These are phyloP conservation scores for Holotrichia oblita DNA, from an alignment of 1,140 invertebrate genomes.

Conservation along the genomic window DNA sequence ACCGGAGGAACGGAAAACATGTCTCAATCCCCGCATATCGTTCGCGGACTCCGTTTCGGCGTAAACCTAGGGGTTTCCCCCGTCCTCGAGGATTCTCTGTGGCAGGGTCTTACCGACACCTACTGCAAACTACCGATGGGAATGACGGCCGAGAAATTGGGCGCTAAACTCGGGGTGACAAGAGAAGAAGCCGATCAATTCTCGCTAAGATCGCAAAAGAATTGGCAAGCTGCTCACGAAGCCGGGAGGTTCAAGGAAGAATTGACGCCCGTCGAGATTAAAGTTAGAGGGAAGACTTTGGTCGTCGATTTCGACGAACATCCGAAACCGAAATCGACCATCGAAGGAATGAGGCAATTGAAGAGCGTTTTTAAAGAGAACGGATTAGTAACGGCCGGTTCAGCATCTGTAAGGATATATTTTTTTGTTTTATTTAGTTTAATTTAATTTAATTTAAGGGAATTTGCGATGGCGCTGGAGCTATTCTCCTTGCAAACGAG, in stretches of 20 bases:
- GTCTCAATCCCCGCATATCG: constrained; percentile 92
- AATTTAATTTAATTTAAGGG: constrained; percentile 69
- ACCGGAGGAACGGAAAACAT: constrained; percentile 96
- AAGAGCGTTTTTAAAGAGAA: constrained; percentile 95
- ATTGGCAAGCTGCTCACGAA: constrained; percentile 88
- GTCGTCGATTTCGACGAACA: constrained; percentile 91
- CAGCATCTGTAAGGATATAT: constrained; percentile 82
- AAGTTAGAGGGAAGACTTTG: constrained; percentile 83
- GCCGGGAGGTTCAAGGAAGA: constrained; percentile 90
- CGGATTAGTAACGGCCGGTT: constrained; percentile 94
- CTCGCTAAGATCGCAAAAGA: constrained; percentile 83
- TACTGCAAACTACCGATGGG: constrained; percentile 96
- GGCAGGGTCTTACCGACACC: constrained; percentile 90
- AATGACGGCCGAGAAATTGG: constrained; percentile 96
- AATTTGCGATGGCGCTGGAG: constrained; percentile 94
- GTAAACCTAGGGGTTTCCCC: constrained; percentile 82
- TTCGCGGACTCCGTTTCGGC: constrained; percentile 92
- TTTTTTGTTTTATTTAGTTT: neutral
- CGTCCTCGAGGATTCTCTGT: constrained; percentile 90
- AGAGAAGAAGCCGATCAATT: constrained; percentile 90
- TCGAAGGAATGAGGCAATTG: constrained; percentile 85
- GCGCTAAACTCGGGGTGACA: constrained; percentile 87
- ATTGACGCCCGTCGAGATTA: constrained; percentile 86
- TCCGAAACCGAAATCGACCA: constrained; percentile 87
- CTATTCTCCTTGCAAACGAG: constrained; percentile 90